phyloP scores from a whole-genome alignment of 2,113 vertebrate genomes.

The Holacanthus passer region DNA sequence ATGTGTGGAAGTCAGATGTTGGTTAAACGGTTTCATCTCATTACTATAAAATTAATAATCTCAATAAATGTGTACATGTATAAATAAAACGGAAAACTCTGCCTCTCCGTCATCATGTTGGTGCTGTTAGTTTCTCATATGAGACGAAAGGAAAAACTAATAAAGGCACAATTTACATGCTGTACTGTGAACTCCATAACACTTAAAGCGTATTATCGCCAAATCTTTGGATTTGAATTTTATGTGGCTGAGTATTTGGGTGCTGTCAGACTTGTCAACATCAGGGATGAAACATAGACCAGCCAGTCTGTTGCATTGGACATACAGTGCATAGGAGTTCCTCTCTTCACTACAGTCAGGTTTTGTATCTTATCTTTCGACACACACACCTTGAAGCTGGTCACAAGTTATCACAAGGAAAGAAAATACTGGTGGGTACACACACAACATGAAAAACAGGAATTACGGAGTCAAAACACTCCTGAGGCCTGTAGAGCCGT shows the following conservation, averaged over 20 bases:
- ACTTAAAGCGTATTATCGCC: no score
- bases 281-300: no score
- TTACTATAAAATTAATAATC: neutral
- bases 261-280: no score
- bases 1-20: no score
- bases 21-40: neutral
- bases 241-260: no score
- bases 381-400: conserved; percentile 17
- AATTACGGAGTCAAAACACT: conserved; percentile 43
- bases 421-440: conserved; percentile 18
- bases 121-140: no score
- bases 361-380: no score
- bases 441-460: conserved; percentile 21
- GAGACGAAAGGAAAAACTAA: no score
- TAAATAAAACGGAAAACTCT: neutral
- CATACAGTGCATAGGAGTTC: neutral
- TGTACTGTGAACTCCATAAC: neutral
- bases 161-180: neutral
- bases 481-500: conserved; percentile 11
- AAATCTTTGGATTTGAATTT: conserved; percentile 31
- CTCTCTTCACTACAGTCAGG: neutral
- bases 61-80: neutral
- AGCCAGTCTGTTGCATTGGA: neutral
- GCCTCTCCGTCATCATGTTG: neutral
- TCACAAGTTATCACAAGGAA: conserved; percentile 36